Percentiles rank a stretch among this genome's conserved stretches.
Conservation (phyloP, 2,888 invertebrate genomes). For the Lasioglossum calceatum region DNA sequence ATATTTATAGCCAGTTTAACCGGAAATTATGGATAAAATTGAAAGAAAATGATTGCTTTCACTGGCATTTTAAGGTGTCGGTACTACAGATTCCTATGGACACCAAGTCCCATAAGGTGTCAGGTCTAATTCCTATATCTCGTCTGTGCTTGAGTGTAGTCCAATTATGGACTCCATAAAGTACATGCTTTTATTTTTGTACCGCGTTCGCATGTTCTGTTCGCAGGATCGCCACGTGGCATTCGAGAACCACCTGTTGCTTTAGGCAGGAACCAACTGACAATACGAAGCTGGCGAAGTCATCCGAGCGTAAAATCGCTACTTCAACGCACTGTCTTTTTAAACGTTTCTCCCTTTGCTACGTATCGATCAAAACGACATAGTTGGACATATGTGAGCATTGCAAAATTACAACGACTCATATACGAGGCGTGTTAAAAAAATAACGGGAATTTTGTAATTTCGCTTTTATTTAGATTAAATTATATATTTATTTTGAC, state of each 20-base stretch:
- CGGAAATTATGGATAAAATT: too few relatives aligned
- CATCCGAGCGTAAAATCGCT: conserved; percentile 62
- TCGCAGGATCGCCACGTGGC: conserved; percentile 33
- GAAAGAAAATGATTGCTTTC: too few relatives aligned
- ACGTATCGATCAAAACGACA: neutral
- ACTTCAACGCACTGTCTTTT: conserved; percentile 24
- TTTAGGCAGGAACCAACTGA: conserved; percentile 67
- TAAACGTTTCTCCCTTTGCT: conserved; percentile 25
- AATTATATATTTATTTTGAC: too few relatives aligned
- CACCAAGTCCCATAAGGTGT: too few relatives aligned
- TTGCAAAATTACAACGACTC: neutral
- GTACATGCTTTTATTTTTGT: neutral
- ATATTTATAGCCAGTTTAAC: too few relatives aligned
- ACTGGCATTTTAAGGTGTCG: too few relatives aligned
- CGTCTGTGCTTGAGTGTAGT: neutral
- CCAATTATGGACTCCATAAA: neutral
- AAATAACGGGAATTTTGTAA: too few relatives aligned
- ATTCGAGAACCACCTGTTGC: conserved; percentile 73
- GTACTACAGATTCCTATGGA: too few relatives aligned
- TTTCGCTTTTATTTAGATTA: too few relatives aligned
- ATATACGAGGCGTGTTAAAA: too few relatives aligned
- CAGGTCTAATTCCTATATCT: too few relatives aligned
- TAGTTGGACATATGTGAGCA: neutral
- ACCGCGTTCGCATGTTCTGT: neutral
- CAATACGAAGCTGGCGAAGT: conserved; percentile 54